A percentile compares a stretch with the other conserved stretches of the same genome.
These are phyloP conservation scores for Drosophila obscura DNA, from an alignment of 1,140 invertebrate genomes.

Conservation along the genomic window DNA sequence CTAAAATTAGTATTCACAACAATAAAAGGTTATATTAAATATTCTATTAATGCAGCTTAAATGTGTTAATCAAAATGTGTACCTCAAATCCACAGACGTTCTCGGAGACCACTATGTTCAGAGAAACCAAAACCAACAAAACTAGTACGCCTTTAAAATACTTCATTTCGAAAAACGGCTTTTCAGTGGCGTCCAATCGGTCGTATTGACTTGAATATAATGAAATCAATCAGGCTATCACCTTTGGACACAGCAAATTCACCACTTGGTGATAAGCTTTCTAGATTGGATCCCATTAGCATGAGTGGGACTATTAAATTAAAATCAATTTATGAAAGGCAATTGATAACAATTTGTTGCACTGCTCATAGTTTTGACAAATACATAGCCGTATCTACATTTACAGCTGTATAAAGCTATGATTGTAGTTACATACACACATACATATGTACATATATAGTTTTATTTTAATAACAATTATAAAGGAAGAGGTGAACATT, in stretches of 20 bases:
- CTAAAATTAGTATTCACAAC: constrained; percentile 79
- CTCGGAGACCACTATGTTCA: constrained; percentile 7
- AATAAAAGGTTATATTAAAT: not conserved
- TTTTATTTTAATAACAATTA: too few relatives aligned
- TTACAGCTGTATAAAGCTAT: not conserved
- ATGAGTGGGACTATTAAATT: constrained; percentile 46
- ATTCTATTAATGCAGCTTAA: not conserved
- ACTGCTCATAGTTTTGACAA: constrained; percentile 4
- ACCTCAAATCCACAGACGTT: constrained; percentile 65
- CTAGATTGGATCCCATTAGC: constrained; percentile 16
- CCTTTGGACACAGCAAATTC: constrained; percentile 36
- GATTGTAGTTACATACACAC: too few relatives aligned
- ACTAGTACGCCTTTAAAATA: constrained; percentile 18
- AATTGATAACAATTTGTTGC: constrained; percentile 27
- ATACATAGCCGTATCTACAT: not conserved
- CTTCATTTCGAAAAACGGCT: constrained; percentile 31
- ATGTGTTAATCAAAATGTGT: not conserved
- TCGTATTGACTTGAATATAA: constrained; percentile 11
- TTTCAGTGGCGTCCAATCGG: constrained; percentile 30
- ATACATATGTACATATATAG: too few relatives aligned
- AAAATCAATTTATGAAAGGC: constrained; percentile 45
- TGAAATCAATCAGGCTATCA: constrained; percentile 21
- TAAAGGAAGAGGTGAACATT: too few relatives aligned
- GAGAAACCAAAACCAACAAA: constrained; percentile 23
- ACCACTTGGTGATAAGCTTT: constrained; percentile 43